Evolutionary conservation across 1,140 invertebrate species (phyloP).

Genomic region (Ceratina japonica): DNA sequence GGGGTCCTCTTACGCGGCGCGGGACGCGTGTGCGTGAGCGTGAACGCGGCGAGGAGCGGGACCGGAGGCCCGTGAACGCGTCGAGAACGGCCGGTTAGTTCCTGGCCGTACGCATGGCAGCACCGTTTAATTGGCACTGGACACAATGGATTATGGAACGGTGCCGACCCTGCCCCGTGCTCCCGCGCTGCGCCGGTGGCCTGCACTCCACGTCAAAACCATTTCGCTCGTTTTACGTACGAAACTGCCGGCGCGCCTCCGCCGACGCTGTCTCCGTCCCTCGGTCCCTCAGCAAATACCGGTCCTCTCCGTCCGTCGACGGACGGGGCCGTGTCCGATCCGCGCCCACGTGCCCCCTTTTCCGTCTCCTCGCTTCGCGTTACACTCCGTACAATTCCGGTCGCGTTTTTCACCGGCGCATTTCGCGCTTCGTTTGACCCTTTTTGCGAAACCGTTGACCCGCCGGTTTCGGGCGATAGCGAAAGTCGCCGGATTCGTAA

Average conservation of each 20-base stretch:
- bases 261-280: neutral
- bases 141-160: constrained; percentile 79
- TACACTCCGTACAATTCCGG: neutral
- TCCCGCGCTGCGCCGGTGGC: constrained; percentile 20
- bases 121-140: constrained; percentile 80
- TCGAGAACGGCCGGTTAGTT: constrained; percentile 77
- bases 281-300: neutral
- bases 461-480: neutral
- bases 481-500: neutral
- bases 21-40: constrained; percentile 48
- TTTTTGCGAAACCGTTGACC: too few relatives aligned
- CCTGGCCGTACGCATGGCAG: constrained; percentile 78
- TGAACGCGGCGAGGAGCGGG: constrained; percentile 23
- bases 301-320: neutral
- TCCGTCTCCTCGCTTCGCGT: neutral
- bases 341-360: neutral
- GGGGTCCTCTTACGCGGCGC: constrained; percentile 44
- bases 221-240: constrained; percentile 75
- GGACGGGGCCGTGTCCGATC: too few relatives aligned
- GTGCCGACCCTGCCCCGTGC: constrained; percentile 37
- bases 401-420: neutral
- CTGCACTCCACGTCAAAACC: constrained; percentile 77
- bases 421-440: constrained; percentile 1
- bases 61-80: constrained; percentile 70
- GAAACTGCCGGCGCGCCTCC: constrained; percentile 45